Percentiles rank a stretch among this genome's conserved stretches.
phyloP scores from a whole-genome alignment of 2,888 invertebrate genomes.

The Volucella bombylans region DNA sequence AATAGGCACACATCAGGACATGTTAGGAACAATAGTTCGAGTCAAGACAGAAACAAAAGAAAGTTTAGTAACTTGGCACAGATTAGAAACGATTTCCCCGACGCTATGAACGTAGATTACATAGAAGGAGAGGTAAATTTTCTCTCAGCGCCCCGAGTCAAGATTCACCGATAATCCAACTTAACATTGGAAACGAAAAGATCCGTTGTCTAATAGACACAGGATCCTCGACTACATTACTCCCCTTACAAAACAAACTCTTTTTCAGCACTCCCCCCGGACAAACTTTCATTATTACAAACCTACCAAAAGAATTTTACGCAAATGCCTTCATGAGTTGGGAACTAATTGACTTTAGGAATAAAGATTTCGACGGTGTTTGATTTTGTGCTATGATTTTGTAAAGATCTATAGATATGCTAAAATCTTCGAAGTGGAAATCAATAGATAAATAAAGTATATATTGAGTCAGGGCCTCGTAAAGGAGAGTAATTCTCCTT shows the following conservation, averaged over 20 bases:
- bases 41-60: too few relatives aligned
- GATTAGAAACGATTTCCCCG: too few relatives aligned
- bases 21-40: too few relatives aligned
- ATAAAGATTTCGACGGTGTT: slow-evolving; percentile 58
- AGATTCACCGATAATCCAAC: slow-evolving; percentile 62
- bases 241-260: slow-evolving; percentile 42
- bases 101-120: slow-evolving; percentile 63
- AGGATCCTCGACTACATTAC: slow-evolving; percentile 57
- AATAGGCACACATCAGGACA: too few relatives aligned
- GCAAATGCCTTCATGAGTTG: slow-evolving; percentile 62
- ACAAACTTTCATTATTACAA: slow-evolving; percentile 34
- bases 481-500: slow-evolving; percentile 20
- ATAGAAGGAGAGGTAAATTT: slow-evolving; percentile 63
- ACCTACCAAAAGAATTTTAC: slow-evolving; percentile 60
- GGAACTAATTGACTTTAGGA: slow-evolving; percentile 49
- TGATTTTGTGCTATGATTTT: slow-evolving; percentile 50
- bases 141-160: slow-evolving; percentile 46
- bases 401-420: slow-evolving; percentile 5
- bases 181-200: slow-evolving; percentile 53
- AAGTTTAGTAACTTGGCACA: too few relatives aligned
- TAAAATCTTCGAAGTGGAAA: slow-evolving; percentile 5
- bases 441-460: not conserved
- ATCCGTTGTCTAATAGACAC: slow-evolving; percentile 57
- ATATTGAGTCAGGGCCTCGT: slow-evolving; percentile 14
- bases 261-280: slow-evolving; percentile 53